Conservation (phyloP, 2,888 invertebrate species). For the Drosophila phalerata region DNA sequence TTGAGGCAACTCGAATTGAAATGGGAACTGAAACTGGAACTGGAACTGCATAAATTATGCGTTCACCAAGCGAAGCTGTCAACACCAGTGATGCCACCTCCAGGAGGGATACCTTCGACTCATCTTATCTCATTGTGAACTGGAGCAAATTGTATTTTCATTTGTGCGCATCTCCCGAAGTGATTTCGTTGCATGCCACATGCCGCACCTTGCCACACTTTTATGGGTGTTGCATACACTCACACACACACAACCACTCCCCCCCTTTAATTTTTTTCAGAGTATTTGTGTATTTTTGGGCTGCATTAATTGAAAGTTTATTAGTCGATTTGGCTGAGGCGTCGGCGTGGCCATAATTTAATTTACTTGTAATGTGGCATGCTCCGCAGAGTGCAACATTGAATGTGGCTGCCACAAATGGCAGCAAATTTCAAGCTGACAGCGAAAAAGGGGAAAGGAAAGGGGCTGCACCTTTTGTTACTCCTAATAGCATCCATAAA, state of each 20-base stretch:
- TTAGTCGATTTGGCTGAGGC: slow-evolving; percentile 57
- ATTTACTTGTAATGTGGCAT: slow-evolving; percentile 68
- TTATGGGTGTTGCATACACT: slow-evolving; percentile 47
- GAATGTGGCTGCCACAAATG: slow-evolving; percentile 31
- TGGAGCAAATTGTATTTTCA: slow-evolving; percentile 70
- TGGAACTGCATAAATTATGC: slow-evolving; percentile 74
- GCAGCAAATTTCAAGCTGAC: slow-evolving; percentile 8
- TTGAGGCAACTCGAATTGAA: slow-evolving; percentile 19
- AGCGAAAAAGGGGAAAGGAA: not conserved
- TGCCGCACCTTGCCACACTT: slow-evolving; percentile 56
- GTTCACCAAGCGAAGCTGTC: slow-evolving; percentile 66
- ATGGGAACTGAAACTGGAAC: slow-evolving; percentile 34
- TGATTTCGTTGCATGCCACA: slow-evolving; percentile 8
- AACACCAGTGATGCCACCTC: slow-evolving; percentile 52
- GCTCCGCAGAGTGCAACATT: slow-evolving; percentile 10
- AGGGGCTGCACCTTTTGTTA: slow-evolving; percentile 44
- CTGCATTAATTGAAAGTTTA: slow-evolving; percentile 78
- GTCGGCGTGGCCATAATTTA: slow-evolving; percentile 65
- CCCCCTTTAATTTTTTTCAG: not conserved
- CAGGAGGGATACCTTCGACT: slow-evolving; percentile 3
- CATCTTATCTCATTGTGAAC: slow-evolving; percentile 53
- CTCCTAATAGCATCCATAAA: slow-evolving; percentile 55
- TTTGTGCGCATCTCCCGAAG: slow-evolving; percentile 48
- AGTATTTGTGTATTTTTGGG: slow-evolving; percentile 60
- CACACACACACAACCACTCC: not conserved